Conservation (phyloP, 2,888 invertebrate species). For the Drosophila prostipennis region DNA sequence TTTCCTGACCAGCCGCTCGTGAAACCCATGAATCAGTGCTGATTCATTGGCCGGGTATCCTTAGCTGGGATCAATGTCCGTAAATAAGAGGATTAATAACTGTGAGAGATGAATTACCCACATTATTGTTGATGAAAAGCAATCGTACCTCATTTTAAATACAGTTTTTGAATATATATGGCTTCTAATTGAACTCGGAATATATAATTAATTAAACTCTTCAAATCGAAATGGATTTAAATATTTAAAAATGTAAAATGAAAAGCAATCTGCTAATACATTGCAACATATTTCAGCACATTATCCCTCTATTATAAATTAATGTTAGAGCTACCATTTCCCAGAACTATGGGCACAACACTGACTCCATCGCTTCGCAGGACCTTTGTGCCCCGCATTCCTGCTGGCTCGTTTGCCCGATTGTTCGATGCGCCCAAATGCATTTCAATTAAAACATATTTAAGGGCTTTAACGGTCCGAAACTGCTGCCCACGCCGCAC, state of each 20-base stretch:
- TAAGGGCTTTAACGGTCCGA: conserved; percentile 47
- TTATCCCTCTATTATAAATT: not conserved
- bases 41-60: not conserved
- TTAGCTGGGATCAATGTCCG: conserved; percentile 1
- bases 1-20: conserved; percentile 10
- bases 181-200: too few relatives aligned
- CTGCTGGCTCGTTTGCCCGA: conserved; percentile 39
- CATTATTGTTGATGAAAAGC: not conserved
- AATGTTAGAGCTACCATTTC: not conserved
- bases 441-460: conserved; percentile 76
- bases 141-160: not conserved
- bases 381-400: conserved; percentile 30
- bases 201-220: too few relatives aligned
- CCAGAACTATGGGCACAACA: conserved; percentile 1
- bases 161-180: too few relatives aligned
- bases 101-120: not conserved
- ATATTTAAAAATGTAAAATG: not conserved
- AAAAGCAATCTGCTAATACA: not conserved
- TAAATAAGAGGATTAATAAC: not conserved
- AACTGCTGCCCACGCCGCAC: conserved; percentile 20
- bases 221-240: not conserved
- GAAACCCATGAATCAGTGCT: conserved; percentile 31
- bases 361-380: conserved; percentile 10
- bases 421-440: conserved; percentile 60
- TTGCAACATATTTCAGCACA: not conserved